Evolutionary conservation across 2,113 vertebrate species (phyloP).

Genomic region (Chelonoidis abingdonii): DNA sequence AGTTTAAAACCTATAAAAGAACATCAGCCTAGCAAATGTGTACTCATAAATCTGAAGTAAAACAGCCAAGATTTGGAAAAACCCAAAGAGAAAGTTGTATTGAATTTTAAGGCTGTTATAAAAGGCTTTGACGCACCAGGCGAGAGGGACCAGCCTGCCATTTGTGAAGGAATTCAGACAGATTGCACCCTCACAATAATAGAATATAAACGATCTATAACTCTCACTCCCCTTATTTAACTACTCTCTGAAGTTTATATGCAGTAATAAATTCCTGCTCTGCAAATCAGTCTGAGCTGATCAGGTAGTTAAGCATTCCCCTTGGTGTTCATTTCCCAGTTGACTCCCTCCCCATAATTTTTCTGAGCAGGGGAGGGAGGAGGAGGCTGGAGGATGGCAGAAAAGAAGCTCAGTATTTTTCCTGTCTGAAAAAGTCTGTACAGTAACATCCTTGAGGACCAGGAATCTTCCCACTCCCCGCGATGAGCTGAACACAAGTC

Average conservation of each 20-base stretch:
- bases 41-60: constrained; percentile 25
- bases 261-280: constrained; percentile 10
- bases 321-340: not conserved
- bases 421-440: not conserved
- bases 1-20: not conserved
- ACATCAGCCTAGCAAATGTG: constrained; percentile 28
- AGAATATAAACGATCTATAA: constrained; percentile 34
- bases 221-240: not conserved
- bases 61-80: not conserved
- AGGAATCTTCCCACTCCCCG: not conserved
- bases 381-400: not conserved
- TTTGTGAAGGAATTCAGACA: not conserved
- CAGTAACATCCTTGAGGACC: not conserved
- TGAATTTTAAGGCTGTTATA: constrained; percentile 37
- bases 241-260: not conserved
- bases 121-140: not conserved
- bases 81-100: constrained; percentile 18
- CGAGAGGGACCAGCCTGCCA: not conserved
- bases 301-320: not conserved
- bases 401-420: not conserved
- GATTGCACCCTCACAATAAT: constrained; percentile 3
- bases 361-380: not conserved
- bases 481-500: not conserved
- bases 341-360: not conserved
- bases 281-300: not conserved